These are phyloP conservation scores for Clistopyga incitator DNA, from an alignment of 2,888 invertebrate species.

Conservation along the genomic window DNA sequence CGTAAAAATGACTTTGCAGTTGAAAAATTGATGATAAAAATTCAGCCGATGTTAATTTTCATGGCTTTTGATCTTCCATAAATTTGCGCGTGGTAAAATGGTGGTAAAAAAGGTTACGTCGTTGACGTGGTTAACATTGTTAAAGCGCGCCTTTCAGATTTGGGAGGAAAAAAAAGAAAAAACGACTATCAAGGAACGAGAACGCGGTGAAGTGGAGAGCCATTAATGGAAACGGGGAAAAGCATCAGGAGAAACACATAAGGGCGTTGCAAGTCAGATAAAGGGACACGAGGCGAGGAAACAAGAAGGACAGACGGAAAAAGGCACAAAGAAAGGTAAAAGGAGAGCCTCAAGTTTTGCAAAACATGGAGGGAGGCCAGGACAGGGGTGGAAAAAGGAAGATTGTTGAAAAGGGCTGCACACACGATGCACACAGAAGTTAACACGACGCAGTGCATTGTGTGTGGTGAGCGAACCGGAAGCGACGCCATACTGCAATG, in stretches of 20 bases:
- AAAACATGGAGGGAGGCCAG: constrained; percentile 29
- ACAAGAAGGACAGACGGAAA: constrained; percentile 56
- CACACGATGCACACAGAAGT: constrained; percentile 73
- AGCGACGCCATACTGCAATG: constrained; percentile 82
- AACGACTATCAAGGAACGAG: background rate
- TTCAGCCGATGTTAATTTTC: too few species aligned
- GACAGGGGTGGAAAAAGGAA: constrained; percentile 51
- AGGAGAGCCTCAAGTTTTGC: constrained; percentile 30
- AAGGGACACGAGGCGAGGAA: constrained; percentile 29
- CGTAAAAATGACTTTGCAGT: too few species aligned
- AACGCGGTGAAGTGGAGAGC: constrained; percentile 25
- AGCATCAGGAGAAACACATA: constrained; percentile 4
- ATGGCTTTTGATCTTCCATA: too few species aligned
- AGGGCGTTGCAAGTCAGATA: constrained; percentile 23
- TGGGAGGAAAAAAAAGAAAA: constrained; percentile 40
- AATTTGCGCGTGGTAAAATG: too few species aligned
- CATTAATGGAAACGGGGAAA: constrained; percentile 14
- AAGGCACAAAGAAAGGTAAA: constrained; percentile 19
- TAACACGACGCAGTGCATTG: constrained; percentile 82
- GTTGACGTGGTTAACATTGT: background rate
- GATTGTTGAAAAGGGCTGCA: constrained; percentile 59
- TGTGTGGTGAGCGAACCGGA: constrained; percentile 84
- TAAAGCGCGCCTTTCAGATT: background rate
- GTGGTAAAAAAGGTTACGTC: background rate
- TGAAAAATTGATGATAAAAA: too few species aligned